Percentiles rank a stretch among this genome's conserved stretches.
phyloP scores from a whole-genome alignment of 2,888 invertebrate genomes.

The Drosophila sordidapex region DNA sequence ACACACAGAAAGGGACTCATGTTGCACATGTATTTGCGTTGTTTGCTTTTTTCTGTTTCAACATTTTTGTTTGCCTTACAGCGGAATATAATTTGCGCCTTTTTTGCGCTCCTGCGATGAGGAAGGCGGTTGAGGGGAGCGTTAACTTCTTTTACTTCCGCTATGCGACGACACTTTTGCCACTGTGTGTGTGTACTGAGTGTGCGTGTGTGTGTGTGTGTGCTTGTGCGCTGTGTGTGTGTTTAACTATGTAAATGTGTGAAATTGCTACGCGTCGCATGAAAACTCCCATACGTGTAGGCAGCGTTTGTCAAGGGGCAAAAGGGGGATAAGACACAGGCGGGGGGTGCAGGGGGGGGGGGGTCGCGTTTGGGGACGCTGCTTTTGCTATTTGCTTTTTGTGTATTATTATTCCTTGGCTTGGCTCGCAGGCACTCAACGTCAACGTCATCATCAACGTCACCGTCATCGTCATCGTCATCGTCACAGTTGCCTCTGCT shows the following conservation, averaged over 20 bases:
- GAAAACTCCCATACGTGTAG: slow-evolving; percentile 72
- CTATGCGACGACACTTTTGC: slow-evolving; percentile 73
- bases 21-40: slow-evolving; percentile 44
- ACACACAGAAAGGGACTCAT: slow-evolving; percentile 10
- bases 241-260: slow-evolving; percentile 79
- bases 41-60: slow-evolving; percentile 37
- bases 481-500: slow-evolving; percentile 20
- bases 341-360: slow-evolving; percentile 1
- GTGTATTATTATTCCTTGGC: slow-evolving; percentile 73
- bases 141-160: slow-evolving; percentile 78
- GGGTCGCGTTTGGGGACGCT: slow-evolving; percentile 20
- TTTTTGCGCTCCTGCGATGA: slow-evolving; percentile 40
- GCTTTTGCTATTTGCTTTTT: slow-evolving; percentile 70
- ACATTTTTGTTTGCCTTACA: slow-evolving; percentile 63
- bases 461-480: background rate
- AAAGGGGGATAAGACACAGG: background rate
- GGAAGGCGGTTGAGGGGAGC: slow-evolving; percentile 22
- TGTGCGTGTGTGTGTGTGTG: slow-evolving; percentile 14
- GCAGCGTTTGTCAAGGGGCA: slow-evolving; percentile 15
- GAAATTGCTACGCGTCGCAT: slow-evolving; percentile 78
- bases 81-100: slow-evolving; percentile 78
- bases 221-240: slow-evolving; percentile 46
- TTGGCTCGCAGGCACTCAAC: slow-evolving; percentile 66
- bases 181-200: slow-evolving; percentile 15
- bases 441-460: slow-evolving; percentile 56